Percentiles rank a stretch among this genome's conserved stretches.
Conservation (phyloP, 2,888 invertebrate species). For the Spilarctia lutea region DNA sequence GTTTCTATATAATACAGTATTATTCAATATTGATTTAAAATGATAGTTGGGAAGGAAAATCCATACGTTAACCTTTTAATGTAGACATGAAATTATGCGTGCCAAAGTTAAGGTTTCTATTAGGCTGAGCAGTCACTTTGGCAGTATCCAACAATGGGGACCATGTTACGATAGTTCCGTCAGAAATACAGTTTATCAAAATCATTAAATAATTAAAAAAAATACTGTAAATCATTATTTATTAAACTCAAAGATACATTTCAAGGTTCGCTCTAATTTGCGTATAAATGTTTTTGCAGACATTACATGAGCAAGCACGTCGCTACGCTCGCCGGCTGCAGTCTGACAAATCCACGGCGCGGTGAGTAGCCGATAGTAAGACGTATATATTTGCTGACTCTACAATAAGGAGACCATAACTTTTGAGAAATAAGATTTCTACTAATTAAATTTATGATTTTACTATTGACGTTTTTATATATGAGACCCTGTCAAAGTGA, state of each 20-base stretch:
- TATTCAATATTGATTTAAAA: not conserved
- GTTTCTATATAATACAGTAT: too few species aligned
- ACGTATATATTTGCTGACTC: constrained; percentile 82
- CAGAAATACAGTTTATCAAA: not conserved
- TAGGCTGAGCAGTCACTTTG: too few species aligned
- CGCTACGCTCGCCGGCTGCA: constrained; percentile 62
- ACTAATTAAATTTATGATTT: not conserved
- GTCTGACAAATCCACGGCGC: constrained; percentile 80
- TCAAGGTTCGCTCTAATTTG: constrained; percentile 28
- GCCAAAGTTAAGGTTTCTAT: too few species aligned
- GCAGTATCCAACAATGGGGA: too few species aligned
- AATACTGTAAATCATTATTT: too few species aligned
- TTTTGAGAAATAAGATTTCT: not conserved
- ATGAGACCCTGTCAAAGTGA: too few species aligned
- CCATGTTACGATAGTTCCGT: too few species aligned
- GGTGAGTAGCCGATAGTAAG: constrained; percentile 79
- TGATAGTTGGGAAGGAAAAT: not conserved
- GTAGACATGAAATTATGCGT: not conserved
- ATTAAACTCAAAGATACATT: not conserved
- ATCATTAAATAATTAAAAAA: not conserved
- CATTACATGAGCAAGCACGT: constrained; percentile 60
- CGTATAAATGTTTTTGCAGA: constrained; percentile 45
- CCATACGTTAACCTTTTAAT: not conserved
- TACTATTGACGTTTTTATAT: not conserved
- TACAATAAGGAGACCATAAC: constrained; percentile 38